phyloP scores from a whole-genome alignment of 2,113 vertebrate species.

The Atherinomorus stipes region DNA sequence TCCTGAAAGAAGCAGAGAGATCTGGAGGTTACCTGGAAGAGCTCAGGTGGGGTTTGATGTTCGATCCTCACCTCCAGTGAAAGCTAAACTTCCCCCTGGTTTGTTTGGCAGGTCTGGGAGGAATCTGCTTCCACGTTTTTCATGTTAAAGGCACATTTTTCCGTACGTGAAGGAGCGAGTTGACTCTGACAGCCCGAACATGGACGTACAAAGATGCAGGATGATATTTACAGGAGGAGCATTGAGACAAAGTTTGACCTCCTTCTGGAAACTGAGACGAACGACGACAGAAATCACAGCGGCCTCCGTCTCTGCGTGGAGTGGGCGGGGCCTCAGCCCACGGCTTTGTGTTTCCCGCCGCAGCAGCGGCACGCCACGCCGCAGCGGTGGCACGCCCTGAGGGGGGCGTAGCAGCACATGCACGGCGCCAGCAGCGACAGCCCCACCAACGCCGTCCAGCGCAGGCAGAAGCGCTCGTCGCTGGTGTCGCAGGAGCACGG shows the following conservation, averaged over 20 bases:
- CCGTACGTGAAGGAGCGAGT: neutral
- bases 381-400: slow-evolving; percentile 93
- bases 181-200: neutral
- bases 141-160: no score
- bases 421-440: slow-evolving; percentile 96
- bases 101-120: no score
- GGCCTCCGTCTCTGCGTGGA: neutral
- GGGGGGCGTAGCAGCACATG: slow-evolving; percentile 98
- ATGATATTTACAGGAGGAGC: no score
- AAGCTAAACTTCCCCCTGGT: no score
- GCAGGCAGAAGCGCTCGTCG: slow-evolving; percentile 96
- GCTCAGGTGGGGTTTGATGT: no score
- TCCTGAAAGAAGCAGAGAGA: no score
- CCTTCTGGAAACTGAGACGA: neutral
- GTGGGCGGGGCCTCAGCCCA: slow-evolving; percentile 80
- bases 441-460: slow-evolving; percentile 93
- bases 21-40: no score
- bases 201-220: neutral
- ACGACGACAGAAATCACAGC: slow-evolving; percentile 16
- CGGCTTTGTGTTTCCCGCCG: slow-evolving; percentile 95
- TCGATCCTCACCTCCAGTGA: no score
- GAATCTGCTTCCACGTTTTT: no score
- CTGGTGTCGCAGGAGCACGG: slow-evolving; percentile 95
- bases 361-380: slow-evolving; percentile 94
- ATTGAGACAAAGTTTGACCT: neutral